A percentile compares a stretch with the other conserved stretches of the same genome.
Evolutionary conservation across 2,888 invertebrate species (phyloP).

Genomic region (Epiblema foenella): DNA sequence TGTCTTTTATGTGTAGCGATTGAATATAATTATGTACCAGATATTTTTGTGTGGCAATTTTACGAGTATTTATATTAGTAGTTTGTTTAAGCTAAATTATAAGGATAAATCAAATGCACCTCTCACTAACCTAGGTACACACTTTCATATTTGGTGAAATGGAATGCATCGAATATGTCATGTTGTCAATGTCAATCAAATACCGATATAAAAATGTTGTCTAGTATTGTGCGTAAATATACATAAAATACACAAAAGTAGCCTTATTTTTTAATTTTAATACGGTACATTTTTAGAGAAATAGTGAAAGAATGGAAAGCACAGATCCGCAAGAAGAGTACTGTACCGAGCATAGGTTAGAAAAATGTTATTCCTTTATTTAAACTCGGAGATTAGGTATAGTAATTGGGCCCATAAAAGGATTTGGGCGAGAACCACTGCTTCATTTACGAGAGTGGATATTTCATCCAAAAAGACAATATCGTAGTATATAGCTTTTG

Average conservation of each 20-base stretch:
- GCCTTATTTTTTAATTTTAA: no score
- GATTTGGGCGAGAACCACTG: background rate
- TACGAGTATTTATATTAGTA: no score
- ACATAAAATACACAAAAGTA: background rate
- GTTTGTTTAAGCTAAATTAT: no score
- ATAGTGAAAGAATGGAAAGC: background rate
- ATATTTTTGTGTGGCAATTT: no score
- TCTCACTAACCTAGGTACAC: background rate
- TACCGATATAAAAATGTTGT: background rate
- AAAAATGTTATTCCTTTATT: background rate
- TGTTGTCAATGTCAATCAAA: no score
- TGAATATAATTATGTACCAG: no score
- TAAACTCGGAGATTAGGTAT: background rate
- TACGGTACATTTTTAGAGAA: background rate
- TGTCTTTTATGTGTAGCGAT: no score
- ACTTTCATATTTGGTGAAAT: conserved; percentile 35
- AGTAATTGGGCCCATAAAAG: background rate
- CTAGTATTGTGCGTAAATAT: background rate
- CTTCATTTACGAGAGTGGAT: background rate
- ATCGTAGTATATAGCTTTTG: no score
- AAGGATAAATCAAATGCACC: background rate
- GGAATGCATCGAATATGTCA: background rate
- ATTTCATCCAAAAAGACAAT: no score
- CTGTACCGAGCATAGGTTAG: conserved; percentile 11
- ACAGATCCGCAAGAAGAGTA: background rate